phyloP scores from a whole-genome alignment of 2,113 vertebrate species.

The Aegypius monachus region DNA sequence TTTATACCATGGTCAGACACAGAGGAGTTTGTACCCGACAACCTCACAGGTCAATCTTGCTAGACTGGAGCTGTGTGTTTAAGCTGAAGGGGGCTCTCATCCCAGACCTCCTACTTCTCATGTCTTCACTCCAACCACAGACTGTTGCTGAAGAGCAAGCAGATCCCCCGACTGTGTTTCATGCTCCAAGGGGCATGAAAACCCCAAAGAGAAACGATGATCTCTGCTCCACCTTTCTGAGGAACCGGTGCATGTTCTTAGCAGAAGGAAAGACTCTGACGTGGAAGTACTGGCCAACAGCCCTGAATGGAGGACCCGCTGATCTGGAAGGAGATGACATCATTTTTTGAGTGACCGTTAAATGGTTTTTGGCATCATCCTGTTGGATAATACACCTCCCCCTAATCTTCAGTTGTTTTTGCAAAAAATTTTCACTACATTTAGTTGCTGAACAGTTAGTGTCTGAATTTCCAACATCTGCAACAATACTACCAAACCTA shows the following conservation, averaged over 20 bases:
- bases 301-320: neutral
- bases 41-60: neutral
- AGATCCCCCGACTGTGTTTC: neutral
- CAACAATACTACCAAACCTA: conserved; percentile 1
- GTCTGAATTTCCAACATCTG: neutral
- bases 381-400: neutral
- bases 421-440: neutral
- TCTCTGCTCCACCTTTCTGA: neutral
- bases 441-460: neutral
- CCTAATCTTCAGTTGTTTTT: neutral
- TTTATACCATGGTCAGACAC: neutral
- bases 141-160: neutral
- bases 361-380: neutral
- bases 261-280: neutral
- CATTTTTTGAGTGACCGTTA: neutral
- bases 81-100: neutral
- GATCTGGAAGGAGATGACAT: neutral
- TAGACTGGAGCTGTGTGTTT: neutral
- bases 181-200: neutral
- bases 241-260: neutral
- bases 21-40: accelerated
- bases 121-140: neutral
- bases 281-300: neutral
- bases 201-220: neutral
- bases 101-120: neutral